These are phyloP conservation scores for Heliconius charithonia DNA, from an alignment of 2,888 invertebrate species.

Conservation along the genomic window DNA sequence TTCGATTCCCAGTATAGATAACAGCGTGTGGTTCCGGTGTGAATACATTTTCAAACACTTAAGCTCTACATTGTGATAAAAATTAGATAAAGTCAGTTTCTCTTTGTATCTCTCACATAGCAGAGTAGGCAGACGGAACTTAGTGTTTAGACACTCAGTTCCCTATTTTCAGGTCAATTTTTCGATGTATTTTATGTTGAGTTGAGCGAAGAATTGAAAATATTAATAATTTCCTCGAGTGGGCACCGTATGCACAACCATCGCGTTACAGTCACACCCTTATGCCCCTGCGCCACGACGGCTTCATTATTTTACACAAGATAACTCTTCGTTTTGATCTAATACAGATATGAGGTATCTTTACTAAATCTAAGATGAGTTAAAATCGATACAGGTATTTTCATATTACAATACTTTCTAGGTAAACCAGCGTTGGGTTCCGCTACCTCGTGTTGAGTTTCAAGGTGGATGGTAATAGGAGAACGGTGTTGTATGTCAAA, in stretches of 20 bases:
- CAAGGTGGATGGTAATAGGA: conserved; percentile 13
- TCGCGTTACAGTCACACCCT: too few relatives aligned
- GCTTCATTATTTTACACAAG: too few relatives aligned
- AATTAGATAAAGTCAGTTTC: background rate
- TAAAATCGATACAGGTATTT: background rate
- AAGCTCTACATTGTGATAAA: background rate
- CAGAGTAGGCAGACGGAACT: too few relatives aligned
- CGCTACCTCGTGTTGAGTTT: conserved; percentile 1
- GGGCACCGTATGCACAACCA: too few relatives aligned
- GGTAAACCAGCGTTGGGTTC: conserved; percentile 3
- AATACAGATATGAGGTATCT: background rate
- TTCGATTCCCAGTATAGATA: conserved; percentile 48
- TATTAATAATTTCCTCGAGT: too few relatives aligned
- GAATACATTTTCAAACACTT: conserved; percentile 22
- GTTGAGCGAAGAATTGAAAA: too few relatives aligned
- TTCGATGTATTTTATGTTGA: too few relatives aligned
- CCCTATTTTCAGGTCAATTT: too few relatives aligned
- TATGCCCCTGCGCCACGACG: too few relatives aligned
- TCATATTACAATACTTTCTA: conserved; percentile 8
- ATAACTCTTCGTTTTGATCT: background rate
- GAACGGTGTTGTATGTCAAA: conserved; percentile 2
- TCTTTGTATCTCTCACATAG: background rate
- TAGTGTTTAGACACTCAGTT: too few relatives aligned
- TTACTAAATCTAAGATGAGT: background rate
- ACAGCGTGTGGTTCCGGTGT: conserved; percentile 37